These are phyloP conservation scores for Itoplectis maculator DNA, from an alignment of 2,888 invertebrate species.

Conservation along the genomic window DNA sequence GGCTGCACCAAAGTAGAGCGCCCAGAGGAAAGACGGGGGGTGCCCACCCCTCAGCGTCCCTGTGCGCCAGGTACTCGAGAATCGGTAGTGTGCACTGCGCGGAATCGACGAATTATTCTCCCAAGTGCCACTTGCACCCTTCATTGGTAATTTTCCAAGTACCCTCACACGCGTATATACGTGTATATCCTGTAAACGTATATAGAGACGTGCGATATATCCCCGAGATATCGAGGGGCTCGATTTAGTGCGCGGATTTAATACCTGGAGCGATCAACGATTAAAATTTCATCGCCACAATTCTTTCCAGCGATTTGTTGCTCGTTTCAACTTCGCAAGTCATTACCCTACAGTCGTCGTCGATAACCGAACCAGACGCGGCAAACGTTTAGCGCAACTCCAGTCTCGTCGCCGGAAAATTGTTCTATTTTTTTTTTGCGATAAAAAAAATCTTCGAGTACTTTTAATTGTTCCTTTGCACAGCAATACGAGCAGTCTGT, in stretches of 20 bases:
- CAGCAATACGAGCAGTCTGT: too few species aligned
- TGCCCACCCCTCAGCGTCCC: slow-evolving; percentile 18
- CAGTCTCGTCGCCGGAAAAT: background rate
- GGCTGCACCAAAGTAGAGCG: background rate
- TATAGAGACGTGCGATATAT: background rate
- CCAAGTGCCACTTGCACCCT: slow-evolving; percentile 60
- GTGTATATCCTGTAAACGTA: background rate
- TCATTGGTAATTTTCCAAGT: slow-evolving; percentile 58
- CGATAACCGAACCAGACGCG: slow-evolving; percentile 5
- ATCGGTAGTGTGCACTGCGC: slow-evolving; percentile 39
- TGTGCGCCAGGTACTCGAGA: slow-evolving; percentile 36
- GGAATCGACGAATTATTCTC: slow-evolving; percentile 49
- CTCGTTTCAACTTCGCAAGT: background rate
- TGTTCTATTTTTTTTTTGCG: background rate
- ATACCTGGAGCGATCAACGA: background rate
- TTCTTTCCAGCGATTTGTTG: slow-evolving; percentile 20
- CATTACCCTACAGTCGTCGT: background rate
- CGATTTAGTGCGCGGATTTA: background rate
- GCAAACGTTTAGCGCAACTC: background rate
- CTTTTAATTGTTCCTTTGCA: background rate
- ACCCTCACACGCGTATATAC: slow-evolving; percentile 6
- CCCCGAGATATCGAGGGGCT: background rate
- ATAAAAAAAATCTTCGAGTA: background rate
- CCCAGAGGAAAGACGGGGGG: slow-evolving; percentile 16
- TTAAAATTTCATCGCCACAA: slow-evolving; percentile 13